Base-by-base conservation (phyloP, 2,888 invertebrate genomes). In the Cryptus viduatorius region DNA sequence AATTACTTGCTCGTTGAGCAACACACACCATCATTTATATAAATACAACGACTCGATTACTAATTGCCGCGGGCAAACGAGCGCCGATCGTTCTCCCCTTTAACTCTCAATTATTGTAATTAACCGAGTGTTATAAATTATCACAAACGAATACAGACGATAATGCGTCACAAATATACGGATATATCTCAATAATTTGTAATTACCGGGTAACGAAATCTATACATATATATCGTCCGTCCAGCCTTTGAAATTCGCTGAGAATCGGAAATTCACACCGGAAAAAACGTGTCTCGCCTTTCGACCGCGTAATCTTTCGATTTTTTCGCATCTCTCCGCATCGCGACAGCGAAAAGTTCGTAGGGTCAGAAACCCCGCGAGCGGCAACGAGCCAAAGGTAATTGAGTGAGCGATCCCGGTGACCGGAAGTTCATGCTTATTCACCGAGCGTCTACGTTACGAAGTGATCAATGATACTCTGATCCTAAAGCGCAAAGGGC, bases 361-460 rank as follows among this genome's bases (percentile, higher is more conserved):
- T 16, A 31, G 50, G 24, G 14, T 68, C 31, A 29, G 48, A 61
- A 61, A 12, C 37, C 42, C 31, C 42, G 59, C 37, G 37, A 64
- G 64, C 42, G 14, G 67, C 29, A 46, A 69, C 48, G 50, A 68
- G 44, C 67, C 76, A 44, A 82, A 82, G 56, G 64, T 73, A 71
- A 77, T 82, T 71, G 82, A 76, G 73, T 50, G 77, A 76, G 46
- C 59, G 67, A 19, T 53, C 46, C 87, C 86, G 86, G 89, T 77
- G 88, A 90, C 91, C 93, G 93, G 93, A 93, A 93, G 91, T 92
- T 89, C 88, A 90, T 92, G 90, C 91, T 93, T 92, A 93, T 92
- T 93, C 93, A 92, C 91, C 89, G 89, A 42, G 53, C 46, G 46
- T n/a, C 29, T 14, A 46, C 68, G 8, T 42, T 14, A 16, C 46